Percentiles rank a stretch among this genome's conserved stretches.
Conservation (phyloP, 2,113 vertebrate species). For the Bothrops jararaca region DNA sequence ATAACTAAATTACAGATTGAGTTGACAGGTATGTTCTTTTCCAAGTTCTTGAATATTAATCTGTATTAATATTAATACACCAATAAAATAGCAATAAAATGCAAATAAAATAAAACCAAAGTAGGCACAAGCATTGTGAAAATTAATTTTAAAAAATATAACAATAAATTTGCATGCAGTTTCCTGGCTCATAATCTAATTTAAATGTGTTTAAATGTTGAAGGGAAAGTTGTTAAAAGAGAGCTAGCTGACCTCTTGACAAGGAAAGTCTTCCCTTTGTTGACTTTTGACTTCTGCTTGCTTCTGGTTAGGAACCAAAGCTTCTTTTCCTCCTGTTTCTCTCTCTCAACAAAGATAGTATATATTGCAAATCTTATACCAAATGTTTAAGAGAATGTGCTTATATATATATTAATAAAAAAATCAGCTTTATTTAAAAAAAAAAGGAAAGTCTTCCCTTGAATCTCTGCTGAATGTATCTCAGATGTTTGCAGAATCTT, state of each 20-base stretch:
- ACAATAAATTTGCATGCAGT: not conserved
- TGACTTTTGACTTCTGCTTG: no score
- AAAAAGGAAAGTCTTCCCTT: no score
- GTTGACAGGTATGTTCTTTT: slow-evolving; percentile 78
- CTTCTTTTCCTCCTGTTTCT: slow-evolving; percentile 33
- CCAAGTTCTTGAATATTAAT: not conserved
- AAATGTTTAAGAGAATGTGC: slow-evolving; percentile 68
- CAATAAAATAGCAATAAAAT: not conserved
- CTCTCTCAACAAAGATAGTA: slow-evolving; percentile 60
- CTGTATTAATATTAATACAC: not conserved
- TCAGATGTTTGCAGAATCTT: not conserved
- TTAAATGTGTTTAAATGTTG: not conserved
- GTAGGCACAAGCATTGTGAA: not conserved
- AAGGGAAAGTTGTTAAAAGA: not conserved
- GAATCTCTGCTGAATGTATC: not conserved
- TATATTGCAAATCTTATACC: slow-evolving; percentile 72
- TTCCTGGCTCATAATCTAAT: not conserved
- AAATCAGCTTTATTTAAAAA: slow-evolving; percentile 80
- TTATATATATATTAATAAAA: slow-evolving; percentile 77
- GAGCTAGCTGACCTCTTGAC: not conserved
- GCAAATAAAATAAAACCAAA: not conserved
- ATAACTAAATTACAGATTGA: slow-evolving; percentile 78
- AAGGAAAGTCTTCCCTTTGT: no score
- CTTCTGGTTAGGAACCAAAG: slow-evolving; percentile 62
- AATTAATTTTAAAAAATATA: not conserved